Evolutionary conservation across 2,888 invertebrate species (phyloP), one percentile per base, ranked within the genome.

Genomic region (Cheilosia vernalis): DNA sequence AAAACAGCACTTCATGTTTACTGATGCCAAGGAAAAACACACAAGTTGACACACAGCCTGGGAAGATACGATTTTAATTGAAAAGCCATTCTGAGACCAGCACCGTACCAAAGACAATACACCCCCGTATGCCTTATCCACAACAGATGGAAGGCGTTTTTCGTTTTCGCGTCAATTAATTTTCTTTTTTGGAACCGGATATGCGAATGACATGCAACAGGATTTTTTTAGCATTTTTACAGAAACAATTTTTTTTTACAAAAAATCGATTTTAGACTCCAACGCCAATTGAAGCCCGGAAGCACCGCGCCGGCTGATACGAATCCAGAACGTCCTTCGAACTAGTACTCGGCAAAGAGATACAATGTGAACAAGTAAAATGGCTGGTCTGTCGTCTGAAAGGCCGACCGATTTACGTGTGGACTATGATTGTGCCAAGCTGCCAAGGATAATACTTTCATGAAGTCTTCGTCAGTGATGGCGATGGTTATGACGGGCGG

Each of bases 1-100:
- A 40, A 72, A 72, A 72, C 47, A 44, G 15, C 30, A 30, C 55
- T 30, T 53, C 24, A 44, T 42, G 19, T 53, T 6, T 37, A n/a
- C 6, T 17, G 40, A 55, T 44, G 15, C 44, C 42, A 24, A 9
- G 30, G 7, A 44, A 33, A 67, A 21, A 19, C 40, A 33, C 67
- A 63, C 55, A 69, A 61, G 51, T 44, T 67, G 67, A 33, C 61
- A 69, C 69, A 69, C 77, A 69, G 40, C 55, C 37, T 40, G 47
- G 10, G 19, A 9, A 61, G 78, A 78, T 78, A 78, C 63, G 78
- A 30, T 47, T 70, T 49, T 56, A 70, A 78, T 78, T 70, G 78
- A 70, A 78, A 70, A 78, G 63, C 40, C 63, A 37, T 56, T 70
- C 63, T 56, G 61, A 40, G 49, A 30, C 55, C 55, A 19, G 33